Conservation (phyloP, 1,140 invertebrate species). For the Phthorimaea operculella region DNA sequence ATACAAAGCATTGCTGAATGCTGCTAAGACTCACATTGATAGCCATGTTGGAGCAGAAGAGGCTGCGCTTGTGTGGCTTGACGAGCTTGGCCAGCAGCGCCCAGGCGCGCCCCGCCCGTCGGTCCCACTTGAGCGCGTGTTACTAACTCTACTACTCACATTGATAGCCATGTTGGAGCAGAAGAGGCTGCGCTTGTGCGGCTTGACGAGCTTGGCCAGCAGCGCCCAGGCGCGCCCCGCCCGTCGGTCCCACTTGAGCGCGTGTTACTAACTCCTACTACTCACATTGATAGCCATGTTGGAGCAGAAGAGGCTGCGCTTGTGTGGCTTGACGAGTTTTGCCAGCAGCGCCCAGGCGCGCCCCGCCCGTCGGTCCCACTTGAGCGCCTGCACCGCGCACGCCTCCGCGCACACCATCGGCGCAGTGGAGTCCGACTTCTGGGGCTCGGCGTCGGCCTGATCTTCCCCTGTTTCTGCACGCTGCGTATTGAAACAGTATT, state of each 20-base stretch:
- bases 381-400: slow-evolving; percentile 40
- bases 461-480: not conserved
- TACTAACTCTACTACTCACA: slow-evolving; percentile 20
- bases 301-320: slow-evolving; percentile 32
- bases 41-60: slow-evolving; percentile 43
- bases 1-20: too few species aligned
- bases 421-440: slow-evolving; percentile 18
- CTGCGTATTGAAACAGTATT: too few species aligned
- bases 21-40: slow-evolving; percentile 17
- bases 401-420: slow-evolving; percentile 25
- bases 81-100: slow-evolving; percentile 33
- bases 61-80: slow-evolving; percentile 30
- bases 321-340: slow-evolving; percentile 30
- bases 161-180: slow-evolving; percentile 40
- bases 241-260: slow-evolving; percentile 38
- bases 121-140: slow-evolving; percentile 43
- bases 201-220: slow-evolving; percentile 32
- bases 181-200: slow-evolving; percentile 31
- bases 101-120: slow-evolving; percentile 41
- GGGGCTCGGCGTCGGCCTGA: slow-evolving; percentile 15
- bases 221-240: slow-evolving; percentile 44
- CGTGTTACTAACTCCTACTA: too few species aligned
- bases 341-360: slow-evolving; percentile 46
- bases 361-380: slow-evolving; percentile 34
- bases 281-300: slow-evolving; percentile 41